phyloP scores from a whole-genome alignment of 2,888 invertebrate genomes.

The Drosophila tanythrix region DNA sequence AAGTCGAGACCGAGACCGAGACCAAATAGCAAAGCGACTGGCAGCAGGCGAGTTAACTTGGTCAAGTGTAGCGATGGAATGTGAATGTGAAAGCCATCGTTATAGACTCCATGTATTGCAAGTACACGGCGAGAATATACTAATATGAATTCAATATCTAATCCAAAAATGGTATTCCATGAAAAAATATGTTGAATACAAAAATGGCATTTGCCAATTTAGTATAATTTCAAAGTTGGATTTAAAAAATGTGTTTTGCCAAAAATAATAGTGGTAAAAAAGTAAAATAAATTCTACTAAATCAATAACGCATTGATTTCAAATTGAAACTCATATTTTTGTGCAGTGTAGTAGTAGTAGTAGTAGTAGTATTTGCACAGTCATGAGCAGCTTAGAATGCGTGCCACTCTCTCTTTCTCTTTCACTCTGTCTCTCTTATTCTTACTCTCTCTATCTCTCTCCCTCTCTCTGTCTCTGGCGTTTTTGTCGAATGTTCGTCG shows the following conservation, averaged over 20 bases:
- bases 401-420: conserved; percentile 1
- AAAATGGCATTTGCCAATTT: neutral
- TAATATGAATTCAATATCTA: neutral
- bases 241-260: neutral
- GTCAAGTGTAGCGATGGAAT: conserved; percentile 72
- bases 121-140: neutral
- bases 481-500: conserved; percentile 41
- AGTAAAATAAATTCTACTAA: neutral
- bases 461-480: conserved; percentile 24
- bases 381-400: conserved; percentile 27
- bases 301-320: neutral
- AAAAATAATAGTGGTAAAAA: neutral
- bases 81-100: conserved; percentile 75
- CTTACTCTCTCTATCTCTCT: no score
- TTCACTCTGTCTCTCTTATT: neutral
- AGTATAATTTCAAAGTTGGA: neutral
- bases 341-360: conserved; percentile 20
- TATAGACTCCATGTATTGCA: conserved; percentile 10
- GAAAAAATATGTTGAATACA: neutral
- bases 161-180: neutral
- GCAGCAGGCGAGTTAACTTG: conserved; percentile 63
- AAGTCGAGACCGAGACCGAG: conserved; percentile 30
- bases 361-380: conserved; percentile 7
- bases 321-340: neutral
- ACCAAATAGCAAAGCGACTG: conserved; percentile 38